These are phyloP conservation scores for Bombus breviceps DNA, from an alignment of 1,140 invertebrate genomes.

Conservation along the genomic window DNA sequence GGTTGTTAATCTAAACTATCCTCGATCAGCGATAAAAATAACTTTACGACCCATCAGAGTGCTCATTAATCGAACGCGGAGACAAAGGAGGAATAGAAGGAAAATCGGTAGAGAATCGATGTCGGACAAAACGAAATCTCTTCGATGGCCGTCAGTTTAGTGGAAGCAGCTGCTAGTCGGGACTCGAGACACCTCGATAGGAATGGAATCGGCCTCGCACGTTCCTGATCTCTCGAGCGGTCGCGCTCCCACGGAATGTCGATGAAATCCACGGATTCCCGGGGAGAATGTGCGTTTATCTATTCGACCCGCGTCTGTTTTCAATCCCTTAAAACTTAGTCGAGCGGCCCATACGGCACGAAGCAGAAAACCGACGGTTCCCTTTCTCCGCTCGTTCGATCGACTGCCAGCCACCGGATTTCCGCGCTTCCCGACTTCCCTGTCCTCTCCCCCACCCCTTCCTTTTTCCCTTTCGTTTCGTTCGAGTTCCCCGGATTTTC, in stretches of 20 bases:
- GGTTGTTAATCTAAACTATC: background rate
- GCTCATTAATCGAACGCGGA: background rate
- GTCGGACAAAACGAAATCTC: constrained; percentile 14
- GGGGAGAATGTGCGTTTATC: constrained; percentile 48
- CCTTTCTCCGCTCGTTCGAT: constrained; percentile 50
- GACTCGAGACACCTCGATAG: constrained; percentile 46
- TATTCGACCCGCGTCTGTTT: constrained; percentile 58
- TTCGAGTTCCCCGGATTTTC: constrained; percentile 46
- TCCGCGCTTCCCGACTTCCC: background rate
- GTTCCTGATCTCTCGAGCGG: constrained; percentile 53
- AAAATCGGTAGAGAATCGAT: background rate
- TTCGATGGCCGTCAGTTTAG: constrained; percentile 15
- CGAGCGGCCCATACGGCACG: constrained; percentile 41
- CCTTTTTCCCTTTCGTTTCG: constrained; percentile 36
- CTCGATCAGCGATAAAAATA: background rate
- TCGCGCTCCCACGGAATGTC: constrained; percentile 57
- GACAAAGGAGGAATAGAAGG: background rate
- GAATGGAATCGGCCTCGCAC: constrained; percentile 46
- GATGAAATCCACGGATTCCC: constrained; percentile 54
- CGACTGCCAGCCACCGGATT: constrained; percentile 42
- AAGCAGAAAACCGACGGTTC: constrained; percentile 36
- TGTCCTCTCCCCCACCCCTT: constrained; percentile 25
- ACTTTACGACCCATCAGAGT: background rate
- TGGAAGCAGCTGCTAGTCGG: background rate
- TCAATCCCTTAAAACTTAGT: constrained; percentile 61